A percentile compares a stretch with the other conserved stretches of the same genome.
Evolutionary conservation across 1,140 invertebrate genomes (phyloP).

Genomic region (Magallana gigas): DNA sequence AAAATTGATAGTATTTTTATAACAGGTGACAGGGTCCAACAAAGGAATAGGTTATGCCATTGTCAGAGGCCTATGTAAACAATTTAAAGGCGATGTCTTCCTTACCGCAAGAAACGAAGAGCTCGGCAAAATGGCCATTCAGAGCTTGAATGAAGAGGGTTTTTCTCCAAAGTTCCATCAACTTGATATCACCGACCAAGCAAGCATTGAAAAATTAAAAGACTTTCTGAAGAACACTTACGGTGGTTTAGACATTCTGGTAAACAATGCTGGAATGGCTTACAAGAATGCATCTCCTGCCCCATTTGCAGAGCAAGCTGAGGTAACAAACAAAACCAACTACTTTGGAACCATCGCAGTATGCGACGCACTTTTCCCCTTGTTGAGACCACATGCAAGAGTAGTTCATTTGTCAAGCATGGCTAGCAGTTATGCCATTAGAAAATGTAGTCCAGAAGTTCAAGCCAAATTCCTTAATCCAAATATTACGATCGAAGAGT

Average conservation of each 20-base stretch:
- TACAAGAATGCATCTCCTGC: conserved; percentile 83
- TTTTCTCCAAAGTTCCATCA: conserved; percentile 84
- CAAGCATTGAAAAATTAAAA: conserved; percentile 83
- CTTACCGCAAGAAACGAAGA: conserved; percentile 82
- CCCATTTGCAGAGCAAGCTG: conserved; percentile 85
- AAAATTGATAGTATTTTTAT: not conserved
- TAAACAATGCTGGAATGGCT: conserved; percentile 92
- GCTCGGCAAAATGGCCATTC: conserved; percentile 82
- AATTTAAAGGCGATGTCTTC: conserved; percentile 84
- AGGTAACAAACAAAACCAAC: conserved; percentile 85
- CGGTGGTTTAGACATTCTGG: conserved; percentile 88
- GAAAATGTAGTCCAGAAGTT: conserved; percentile 81
- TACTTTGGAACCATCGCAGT: conserved; percentile 84
- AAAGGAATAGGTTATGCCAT: conserved; percentile 88
- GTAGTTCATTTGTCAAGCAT: conserved; percentile 89
- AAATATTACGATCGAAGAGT: conserved; percentile 78
- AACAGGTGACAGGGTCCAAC: conserved; percentile 86
- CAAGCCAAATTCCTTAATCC: conserved; percentile 75
- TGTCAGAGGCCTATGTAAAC: conserved; percentile 84
- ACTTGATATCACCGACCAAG: conserved; percentile 83
- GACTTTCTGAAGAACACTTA: conserved; percentile 84
- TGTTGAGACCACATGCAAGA: conserved; percentile 84
- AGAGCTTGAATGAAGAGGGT: conserved; percentile 80
- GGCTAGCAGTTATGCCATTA: conserved; percentile 59
- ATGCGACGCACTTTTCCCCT: conserved; percentile 85